Evolutionary conservation across 2,113 vertebrate genomes (phyloP).

Genomic region (Platanista minor): DNA sequence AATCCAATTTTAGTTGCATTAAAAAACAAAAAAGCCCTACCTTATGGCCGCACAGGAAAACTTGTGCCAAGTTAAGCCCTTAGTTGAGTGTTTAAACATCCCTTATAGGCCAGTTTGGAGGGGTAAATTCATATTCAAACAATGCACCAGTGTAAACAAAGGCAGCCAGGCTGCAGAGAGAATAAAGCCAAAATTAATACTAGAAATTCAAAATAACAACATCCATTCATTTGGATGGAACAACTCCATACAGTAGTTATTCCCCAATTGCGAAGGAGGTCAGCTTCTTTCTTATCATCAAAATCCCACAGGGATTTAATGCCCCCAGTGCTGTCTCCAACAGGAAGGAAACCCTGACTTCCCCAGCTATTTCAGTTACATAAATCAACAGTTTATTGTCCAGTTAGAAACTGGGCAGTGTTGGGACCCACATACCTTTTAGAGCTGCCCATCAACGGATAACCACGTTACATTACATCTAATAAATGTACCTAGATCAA

Average conservation of each 20-base stretch:
- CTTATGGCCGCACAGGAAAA: not conserved
- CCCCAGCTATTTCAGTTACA: conserved; percentile 79
- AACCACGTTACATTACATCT: conserved; percentile 33
- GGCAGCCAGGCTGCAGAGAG: not conserved
- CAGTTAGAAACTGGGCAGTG: not conserved
- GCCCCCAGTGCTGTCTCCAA: conserved; percentile 74
- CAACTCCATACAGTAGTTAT: not conserved
- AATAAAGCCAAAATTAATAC: conserved; percentile 7
- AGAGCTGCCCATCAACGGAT: not conserved
- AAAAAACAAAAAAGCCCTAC: not conserved
- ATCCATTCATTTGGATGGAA: not conserved
- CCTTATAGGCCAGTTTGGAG: not conserved
- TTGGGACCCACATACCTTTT: conserved; percentile 25
- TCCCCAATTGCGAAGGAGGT: conserved; percentile 57
- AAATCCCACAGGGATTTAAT: conserved; percentile 72
- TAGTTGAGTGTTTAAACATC: not conserved
- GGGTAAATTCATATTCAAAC: not conserved
- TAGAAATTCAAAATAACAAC: not conserved
- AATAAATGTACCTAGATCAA: conserved; percentile 60
- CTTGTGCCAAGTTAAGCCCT: not conserved
- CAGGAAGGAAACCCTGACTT: conserved; percentile 84
- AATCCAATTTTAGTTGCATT: not conserved
- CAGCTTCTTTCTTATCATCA: conserved; percentile 68
- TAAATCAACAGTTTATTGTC: conserved; percentile 70
- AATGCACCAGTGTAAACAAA: not conserved